Evolutionary conservation across 2,888 invertebrate species (phyloP), one percentile per base, ranked within the genome.

Genomic region (Chalcosyrphus nemorum): DNA sequence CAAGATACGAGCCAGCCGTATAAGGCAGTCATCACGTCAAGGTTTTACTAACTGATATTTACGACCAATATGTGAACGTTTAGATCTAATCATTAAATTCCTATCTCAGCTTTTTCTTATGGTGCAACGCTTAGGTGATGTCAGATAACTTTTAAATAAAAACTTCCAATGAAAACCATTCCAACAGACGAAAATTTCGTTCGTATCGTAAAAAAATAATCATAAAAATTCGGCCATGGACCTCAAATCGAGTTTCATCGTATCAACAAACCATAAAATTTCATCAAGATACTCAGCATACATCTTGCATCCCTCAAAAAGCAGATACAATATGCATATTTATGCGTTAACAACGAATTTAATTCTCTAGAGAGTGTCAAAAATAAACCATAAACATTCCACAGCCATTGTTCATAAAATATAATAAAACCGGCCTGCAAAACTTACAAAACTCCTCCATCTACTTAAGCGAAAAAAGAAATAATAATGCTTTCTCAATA

Each of bases 181-280:
- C 15, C 24, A 52, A 27, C 24, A 27, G 3, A 27, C 15, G 15
- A 59, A 59, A 41, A 41, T 15, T 45, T 32, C 63, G 35, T 63
- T 63, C 35, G 32, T 35, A 63, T 47, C 11, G 54, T 54, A 32
- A 32, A 54, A 63, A 50, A 19, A 50, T 47, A 63, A 35, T 63
- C 47, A 35, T 61, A 65, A 66, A 66, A 66, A 52, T 38, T 38
- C 65, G 65, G 17, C 65, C 65, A 66, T 66, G 65, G 38, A 52
- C 65, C 50, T 38, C 52, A 17, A 52, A 50, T 66, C 63, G 52
- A 41, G 17, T 66, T 66, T 27, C 65, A 66, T 52, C 35, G 13
- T 35, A 65, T 50, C 65, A 66, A 66, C 29, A 38, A 52, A 50
- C 65, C 38, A 66, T 66, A 29, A 66, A 50, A 65, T 38, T 38